These are phyloP conservation scores for Meloe dianella DNA, from an alignment of 2,888 invertebrate species.

Conservation along the genomic window DNA sequence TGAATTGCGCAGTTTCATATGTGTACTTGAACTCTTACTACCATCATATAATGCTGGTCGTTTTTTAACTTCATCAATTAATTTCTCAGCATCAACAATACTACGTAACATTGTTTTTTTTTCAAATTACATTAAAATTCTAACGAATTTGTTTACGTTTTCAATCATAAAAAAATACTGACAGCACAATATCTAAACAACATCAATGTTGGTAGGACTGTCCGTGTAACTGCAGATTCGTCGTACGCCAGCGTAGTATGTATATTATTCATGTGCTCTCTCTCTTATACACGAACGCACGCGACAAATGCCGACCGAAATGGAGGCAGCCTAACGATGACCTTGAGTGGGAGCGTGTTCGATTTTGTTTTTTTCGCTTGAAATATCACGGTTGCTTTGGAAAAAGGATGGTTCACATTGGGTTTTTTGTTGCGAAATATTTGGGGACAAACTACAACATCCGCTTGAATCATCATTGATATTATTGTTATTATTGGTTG, in stretches of 20 bases:
- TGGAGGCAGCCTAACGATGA: slow-evolving; percentile 10
- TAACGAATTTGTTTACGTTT: background rate
- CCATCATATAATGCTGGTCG: slow-evolving; percentile 44
- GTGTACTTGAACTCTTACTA: slow-evolving; percentile 15
- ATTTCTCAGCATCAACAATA: slow-evolving; percentile 30
- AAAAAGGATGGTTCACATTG: background rate
- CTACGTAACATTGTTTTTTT: slow-evolving; percentile 21
- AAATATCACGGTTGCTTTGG: background rate
- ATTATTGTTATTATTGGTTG: too few relatives aligned
- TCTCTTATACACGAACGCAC: slow-evolving; percentile 10
- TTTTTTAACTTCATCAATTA: slow-evolving; percentile 43
- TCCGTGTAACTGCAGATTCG: background rate
- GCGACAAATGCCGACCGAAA: background rate
- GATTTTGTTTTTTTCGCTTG: background rate
- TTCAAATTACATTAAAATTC: background rate
- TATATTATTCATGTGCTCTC: background rate
- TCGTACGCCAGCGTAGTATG: slow-evolving; percentile 2
- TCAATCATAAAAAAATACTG: background rate
- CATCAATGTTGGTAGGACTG: background rate
- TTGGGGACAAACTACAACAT: background rate
- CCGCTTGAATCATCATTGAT: background rate
- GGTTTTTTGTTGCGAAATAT: background rate
- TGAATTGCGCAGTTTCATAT: background rate
- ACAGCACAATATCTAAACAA: background rate
- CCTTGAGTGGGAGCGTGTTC: background rate